A percentile compares a stretch with the other conserved stretches of the same genome.
phyloP scores from a whole-genome alignment of 2,113 vertebrate genomes.

The Gambusia affinis region DNA sequence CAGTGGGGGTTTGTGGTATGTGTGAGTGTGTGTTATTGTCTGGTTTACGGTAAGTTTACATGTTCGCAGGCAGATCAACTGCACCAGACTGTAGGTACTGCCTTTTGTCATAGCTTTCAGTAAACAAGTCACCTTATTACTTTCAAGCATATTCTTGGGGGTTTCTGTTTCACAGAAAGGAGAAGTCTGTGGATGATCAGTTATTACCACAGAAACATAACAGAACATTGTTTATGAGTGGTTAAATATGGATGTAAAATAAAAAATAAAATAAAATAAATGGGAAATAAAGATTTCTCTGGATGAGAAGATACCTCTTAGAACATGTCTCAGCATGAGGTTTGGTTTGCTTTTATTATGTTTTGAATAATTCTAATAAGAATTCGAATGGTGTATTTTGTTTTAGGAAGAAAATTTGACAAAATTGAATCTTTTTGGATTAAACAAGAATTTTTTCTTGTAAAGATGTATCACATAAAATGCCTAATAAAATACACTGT shows the following conservation, averaged over 20 bases:
- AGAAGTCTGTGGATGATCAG: not conserved
- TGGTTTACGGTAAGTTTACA: constrained; percentile 24
- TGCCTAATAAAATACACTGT: not conserved
- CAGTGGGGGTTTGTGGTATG: constrained; percentile 47
- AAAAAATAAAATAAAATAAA: too few relatives aligned
- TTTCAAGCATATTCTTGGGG: not conserved
- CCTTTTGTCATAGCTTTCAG: constrained; percentile 15
- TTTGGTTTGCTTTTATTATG: too few relatives aligned
- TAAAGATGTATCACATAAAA: not conserved
- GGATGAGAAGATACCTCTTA: not conserved
- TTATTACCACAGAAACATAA: not conserved
- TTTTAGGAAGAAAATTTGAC: not conserved
- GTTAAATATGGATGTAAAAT: not conserved
- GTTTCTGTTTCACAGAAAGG: not conserved
- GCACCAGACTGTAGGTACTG: constrained; percentile 4
- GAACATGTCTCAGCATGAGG: too few relatives aligned
- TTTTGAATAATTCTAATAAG: not conserved
- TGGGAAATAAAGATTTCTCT: not conserved
- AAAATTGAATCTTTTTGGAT: not conserved
- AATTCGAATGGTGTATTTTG: not conserved
- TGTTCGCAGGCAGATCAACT: constrained; percentile 14
- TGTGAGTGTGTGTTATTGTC: constrained; percentile 26
- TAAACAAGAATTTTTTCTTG: not conserved
- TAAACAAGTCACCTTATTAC: constrained; percentile 30
- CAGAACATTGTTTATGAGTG: not conserved